Evolutionary conservation across 2,888 invertebrate species (phyloP).

Genomic region (Endomychus coccineus): DNA sequence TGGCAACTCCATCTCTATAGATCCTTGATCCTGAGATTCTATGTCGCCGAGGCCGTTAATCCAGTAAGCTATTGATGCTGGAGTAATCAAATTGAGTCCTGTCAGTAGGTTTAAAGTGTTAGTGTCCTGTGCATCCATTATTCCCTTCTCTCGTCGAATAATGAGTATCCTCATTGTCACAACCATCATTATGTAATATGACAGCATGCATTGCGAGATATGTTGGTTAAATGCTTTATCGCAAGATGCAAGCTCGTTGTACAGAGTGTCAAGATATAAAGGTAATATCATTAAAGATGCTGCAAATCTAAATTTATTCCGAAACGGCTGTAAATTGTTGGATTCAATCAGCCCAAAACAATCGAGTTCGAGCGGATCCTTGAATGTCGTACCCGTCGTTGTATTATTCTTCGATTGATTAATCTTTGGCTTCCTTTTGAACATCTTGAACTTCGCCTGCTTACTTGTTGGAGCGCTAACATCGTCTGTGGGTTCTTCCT

Average conservation of each 20-base stretch:
- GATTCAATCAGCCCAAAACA: constrained; percentile 1
- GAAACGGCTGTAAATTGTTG: not conserved
- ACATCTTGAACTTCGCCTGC: constrained; percentile 4
- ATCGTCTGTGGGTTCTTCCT: not conserved
- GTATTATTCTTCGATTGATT: not conserved
- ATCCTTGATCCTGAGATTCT: not conserved
- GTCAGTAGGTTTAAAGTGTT: not conserved
- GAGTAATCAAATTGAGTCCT: not conserved
- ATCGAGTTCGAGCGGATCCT: constrained; percentile 3
- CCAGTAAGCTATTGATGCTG: constrained; percentile 1
- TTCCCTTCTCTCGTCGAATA: not conserved
- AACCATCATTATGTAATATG: too few relatives aligned
- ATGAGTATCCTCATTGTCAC: too few relatives aligned
- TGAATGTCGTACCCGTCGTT: too few relatives aligned
- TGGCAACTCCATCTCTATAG: not conserved
- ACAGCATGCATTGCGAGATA: too few relatives aligned
- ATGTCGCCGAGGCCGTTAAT: not conserved
- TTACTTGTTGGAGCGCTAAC: too few relatives aligned
- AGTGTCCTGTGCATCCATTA: not conserved
- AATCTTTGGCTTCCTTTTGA: not conserved
- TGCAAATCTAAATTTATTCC: not conserved
- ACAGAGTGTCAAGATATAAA: too few relatives aligned
- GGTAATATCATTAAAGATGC: not conserved
- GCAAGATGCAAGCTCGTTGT: too few relatives aligned
- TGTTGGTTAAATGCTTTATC: too few relatives aligned